These are phyloP conservation scores for Aurelia aurita DNA, from an alignment of 30 jellyfish, hydroid and myxozoan species.

Conservation along the genomic window DNA sequence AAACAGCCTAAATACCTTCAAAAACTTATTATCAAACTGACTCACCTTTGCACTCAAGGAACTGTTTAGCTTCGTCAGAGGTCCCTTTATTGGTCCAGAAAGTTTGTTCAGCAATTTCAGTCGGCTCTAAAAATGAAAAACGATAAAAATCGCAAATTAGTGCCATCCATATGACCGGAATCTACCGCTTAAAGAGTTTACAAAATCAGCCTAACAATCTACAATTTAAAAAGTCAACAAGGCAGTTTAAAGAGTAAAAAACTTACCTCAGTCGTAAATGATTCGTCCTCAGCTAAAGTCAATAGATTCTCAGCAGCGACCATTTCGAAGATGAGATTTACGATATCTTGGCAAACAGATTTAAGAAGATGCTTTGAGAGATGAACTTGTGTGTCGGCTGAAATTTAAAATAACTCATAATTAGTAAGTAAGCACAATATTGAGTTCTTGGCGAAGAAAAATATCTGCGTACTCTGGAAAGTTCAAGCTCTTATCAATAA, in stretches of 20 bases:
- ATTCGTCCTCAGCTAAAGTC: conserved; percentile 86
- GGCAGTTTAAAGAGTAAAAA: too few species aligned
- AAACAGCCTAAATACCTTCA: too few species aligned
- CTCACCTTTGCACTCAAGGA: conserved; percentile 75
- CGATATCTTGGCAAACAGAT: conserved; percentile 81
- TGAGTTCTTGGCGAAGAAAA: too few species aligned
- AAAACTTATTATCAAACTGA: too few species aligned
- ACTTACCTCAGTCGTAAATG: conserved; percentile 80
- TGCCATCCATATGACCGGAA: not conserved
- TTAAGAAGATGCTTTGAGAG: conserved; percentile 76
- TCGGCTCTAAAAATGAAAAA: conserved; percentile 60
- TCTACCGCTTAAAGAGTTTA: too few species aligned
- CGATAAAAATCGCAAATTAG: not conserved
- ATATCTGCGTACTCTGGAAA: too few species aligned
- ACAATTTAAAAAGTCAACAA: too few species aligned
- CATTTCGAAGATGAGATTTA: conserved; percentile 85
- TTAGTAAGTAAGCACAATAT: too few species aligned
- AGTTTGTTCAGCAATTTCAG: conserved; percentile 76
- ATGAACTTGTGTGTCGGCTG: conserved; percentile 70
- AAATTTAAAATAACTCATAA: not conserved
- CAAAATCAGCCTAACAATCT: too few species aligned
- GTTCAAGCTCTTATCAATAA: too few species aligned
- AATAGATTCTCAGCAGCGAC: conserved; percentile 91
- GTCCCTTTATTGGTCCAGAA: conserved; percentile 65
- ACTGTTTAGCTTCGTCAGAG: conserved; percentile 80